Evolutionary conservation across 2,888 invertebrate species (phyloP).

Genomic region (Metallyticus violacea): DNA sequence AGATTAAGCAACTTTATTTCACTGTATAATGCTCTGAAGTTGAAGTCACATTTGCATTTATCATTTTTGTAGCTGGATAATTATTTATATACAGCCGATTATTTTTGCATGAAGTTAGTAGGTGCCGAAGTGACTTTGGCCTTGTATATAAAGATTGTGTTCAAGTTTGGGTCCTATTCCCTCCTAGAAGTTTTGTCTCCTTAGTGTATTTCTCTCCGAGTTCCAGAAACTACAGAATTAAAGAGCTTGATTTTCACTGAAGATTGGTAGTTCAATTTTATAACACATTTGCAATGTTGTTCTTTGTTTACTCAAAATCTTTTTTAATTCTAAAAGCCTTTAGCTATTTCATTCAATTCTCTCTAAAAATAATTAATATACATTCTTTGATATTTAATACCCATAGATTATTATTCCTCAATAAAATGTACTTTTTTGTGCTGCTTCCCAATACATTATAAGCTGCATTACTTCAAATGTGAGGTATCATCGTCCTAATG

Average conservation of each 20-base stretch:
- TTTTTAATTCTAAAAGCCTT: too few relatives aligned
- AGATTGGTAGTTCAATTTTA: neutral
- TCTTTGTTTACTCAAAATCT: neutral
- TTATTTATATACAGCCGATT: neutral
- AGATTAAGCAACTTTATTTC: neutral
- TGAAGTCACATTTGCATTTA: too few relatives aligned
- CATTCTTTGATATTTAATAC: neutral
- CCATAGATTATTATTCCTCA: too few relatives aligned
- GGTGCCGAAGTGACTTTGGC: neutral
- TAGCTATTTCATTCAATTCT: neutral
- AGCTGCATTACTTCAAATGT: too few relatives aligned
- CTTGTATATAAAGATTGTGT: neutral
- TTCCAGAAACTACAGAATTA: too few relatives aligned
- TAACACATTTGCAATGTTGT: too few relatives aligned
- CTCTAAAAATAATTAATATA: neutral
- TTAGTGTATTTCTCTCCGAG: too few relatives aligned
- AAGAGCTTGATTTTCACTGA: neutral
- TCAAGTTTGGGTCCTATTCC: too few relatives aligned
- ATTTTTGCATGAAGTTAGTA: neutral
- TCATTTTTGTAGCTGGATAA: neutral
- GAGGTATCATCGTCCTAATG: too few relatives aligned
- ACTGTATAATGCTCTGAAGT: neutral
- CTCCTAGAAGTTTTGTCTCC: neutral
- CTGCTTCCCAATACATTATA: neutral
- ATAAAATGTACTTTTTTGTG: too few relatives aligned